phyloP scores from a whole-genome alignment of 1,140 invertebrate species.

The Asobara japonica region DNA sequence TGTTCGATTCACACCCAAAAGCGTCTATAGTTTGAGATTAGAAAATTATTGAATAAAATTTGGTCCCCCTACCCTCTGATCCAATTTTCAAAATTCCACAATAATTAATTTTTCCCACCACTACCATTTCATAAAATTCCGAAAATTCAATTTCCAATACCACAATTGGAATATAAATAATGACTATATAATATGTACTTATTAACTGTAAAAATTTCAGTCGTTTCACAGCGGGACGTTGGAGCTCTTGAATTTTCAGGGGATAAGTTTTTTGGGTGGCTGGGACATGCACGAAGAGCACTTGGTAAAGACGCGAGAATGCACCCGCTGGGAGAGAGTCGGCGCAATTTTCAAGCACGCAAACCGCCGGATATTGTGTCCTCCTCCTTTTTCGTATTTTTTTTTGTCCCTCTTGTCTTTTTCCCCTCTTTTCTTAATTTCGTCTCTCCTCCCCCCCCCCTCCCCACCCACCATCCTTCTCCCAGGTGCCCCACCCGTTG shows the following conservation, averaged over 20 bases:
- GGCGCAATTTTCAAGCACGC: slow-evolving; percentile 43
- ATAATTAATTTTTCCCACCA: no score
- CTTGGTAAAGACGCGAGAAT: slow-evolving; percentile 27
- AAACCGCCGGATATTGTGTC: slow-evolving; percentile 43
- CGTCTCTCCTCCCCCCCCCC: background rate
- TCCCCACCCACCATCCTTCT: no score
- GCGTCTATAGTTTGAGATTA: no score
- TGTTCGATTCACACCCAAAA: no score
- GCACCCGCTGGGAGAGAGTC: slow-evolving; percentile 39
- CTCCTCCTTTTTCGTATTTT: slow-evolving; percentile 40
- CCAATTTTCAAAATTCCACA: no score
- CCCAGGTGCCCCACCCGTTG: no score
- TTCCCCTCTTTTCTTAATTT: background rate
- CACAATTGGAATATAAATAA: background rate
- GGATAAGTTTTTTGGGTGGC: slow-evolving; percentile 7
- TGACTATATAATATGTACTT: background rate
- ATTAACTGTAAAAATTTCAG: slow-evolving; percentile 15
- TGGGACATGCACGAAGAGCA: slow-evolving; percentile 12
- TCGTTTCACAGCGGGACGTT: slow-evolving; percentile 21
- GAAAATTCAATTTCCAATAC: background rate
- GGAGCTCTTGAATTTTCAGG: slow-evolving; percentile 36
- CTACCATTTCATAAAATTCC: no score
- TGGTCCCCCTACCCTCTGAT: no score
- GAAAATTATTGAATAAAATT: no score
- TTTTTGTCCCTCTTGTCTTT: slow-evolving; percentile 15